Conservation (phyloP, 2,888 invertebrate species). For the Cephus pulcher region DNA sequence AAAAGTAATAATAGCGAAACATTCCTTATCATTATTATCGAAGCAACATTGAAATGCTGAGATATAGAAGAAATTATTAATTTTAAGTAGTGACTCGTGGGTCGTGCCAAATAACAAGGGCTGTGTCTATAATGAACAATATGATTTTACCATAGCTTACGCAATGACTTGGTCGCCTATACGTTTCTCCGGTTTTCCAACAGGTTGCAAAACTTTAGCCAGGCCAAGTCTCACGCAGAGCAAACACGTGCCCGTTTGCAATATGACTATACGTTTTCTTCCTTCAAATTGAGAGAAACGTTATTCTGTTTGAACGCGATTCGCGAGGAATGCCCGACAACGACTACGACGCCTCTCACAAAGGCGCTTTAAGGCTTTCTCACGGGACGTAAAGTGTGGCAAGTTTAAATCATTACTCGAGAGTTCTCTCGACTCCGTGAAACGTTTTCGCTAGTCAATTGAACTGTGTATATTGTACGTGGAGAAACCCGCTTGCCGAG, state of each 20-base stretch:
- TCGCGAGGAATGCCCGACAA: neutral
- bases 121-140: neutral
- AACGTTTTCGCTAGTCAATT: neutral
- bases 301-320: neutral
- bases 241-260: neutral
- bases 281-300: neutral
- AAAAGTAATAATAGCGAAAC: neutral
- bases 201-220: neutral
- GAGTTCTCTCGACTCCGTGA: neutral
- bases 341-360: neutral
- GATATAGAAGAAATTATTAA: neutral
- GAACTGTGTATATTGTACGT: neutral
- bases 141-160: neutral
- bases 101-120: neutral
- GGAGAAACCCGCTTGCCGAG: neutral
- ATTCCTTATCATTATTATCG: neutral
- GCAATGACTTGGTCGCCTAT: neutral
- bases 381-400: neutral
- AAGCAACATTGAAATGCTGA: neutral
- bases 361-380: neutral
- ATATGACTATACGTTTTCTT: neutral
- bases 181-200: neutral
- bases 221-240: neutral
- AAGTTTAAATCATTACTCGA: neutral
- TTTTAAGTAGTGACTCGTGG: neutral